A percentile compares a stretch with the other conserved stretches of the same genome.
These are phyloP conservation scores for Drosophila navojoa DNA, from an alignment of 1,140 invertebrate genomes.

Conservation along the genomic window DNA sequence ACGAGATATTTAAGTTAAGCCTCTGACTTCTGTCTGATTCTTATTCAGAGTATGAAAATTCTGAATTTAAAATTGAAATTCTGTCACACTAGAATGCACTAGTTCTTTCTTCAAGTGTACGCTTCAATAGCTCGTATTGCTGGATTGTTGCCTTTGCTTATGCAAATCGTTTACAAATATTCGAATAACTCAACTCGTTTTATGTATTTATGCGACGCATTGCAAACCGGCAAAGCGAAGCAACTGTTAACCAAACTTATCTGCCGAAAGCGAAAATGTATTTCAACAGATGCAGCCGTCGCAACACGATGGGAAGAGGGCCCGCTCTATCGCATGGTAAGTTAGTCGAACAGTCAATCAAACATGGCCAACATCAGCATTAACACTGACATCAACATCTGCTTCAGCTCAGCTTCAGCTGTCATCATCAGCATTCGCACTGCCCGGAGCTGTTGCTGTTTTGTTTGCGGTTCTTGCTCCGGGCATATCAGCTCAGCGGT, in stretches of 20 bases:
- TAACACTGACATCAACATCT: too few relatives aligned
- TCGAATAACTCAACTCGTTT: conserved; percentile 50
- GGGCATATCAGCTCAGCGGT: conserved; percentile 18
- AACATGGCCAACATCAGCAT: conserved; percentile 43
- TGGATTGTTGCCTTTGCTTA: conserved; percentile 34
- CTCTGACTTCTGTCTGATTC: too few relatives aligned
- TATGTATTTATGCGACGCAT: conserved; percentile 70
- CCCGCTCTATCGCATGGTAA: conserved; percentile 25
- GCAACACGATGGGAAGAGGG: conserved; percentile 4
- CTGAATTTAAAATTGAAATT: too few relatives aligned
- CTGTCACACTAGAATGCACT: not conserved
- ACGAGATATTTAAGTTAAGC: not conserved
- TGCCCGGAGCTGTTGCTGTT: not conserved
- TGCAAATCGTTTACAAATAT: conserved; percentile 67
- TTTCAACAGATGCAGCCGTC: conserved; percentile 21
- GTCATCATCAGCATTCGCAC: conserved; percentile 34
- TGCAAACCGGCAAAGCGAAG: conserved; percentile 4
- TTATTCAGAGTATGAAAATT: too few relatives aligned
- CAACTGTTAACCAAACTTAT: not conserved
- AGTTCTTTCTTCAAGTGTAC: not conserved
- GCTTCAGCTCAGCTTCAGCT: conserved; percentile 12
- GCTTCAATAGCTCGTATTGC: conserved; percentile 17
- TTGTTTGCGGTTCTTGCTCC: not conserved
- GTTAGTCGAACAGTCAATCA: conserved; percentile 71
- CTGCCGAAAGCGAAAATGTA: conserved; percentile 15